Evolutionary conservation across 2,797 vertebrate species (phyloP), one percentile per base, ranked within the genome.

Genomic region (Sorex maritimensis): DNA sequence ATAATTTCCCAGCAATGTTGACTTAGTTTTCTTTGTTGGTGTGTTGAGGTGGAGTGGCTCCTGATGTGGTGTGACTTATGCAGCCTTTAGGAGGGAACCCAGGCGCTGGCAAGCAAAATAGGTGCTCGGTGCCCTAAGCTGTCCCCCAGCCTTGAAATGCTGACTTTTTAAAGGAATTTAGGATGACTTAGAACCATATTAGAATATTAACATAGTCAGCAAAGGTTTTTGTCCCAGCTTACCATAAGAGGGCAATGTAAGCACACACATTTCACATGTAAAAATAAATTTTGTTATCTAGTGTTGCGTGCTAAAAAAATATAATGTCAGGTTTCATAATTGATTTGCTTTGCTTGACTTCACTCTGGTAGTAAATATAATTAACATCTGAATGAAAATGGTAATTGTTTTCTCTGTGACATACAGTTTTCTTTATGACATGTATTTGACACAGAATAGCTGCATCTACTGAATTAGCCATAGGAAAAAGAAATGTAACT

Each of bases 281-380:
- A 93, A 87, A 81, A 10, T 72, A 28, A 1, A 21, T 69, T 81
- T 23, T 82, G 6, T 88, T 74, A 23, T 9, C 46, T 58, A 65
- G 26, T 1, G 44, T 24, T 49, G 41, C 17, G 4, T 38, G 68
- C 84, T 81, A 55, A 55, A 55, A 55, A 55, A 55, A 55, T 15
- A 93, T 81, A 88, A 55, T 67, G 86, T 91, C 67, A 92, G 74
- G 44, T 86, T 88, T 75, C 77, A 67, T 96, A 92, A 95, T 86
- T 94, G 93, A 92, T 94, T 94, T 94, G 90, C 74, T 90, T 93
- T 94, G 82, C 87, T 74, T 95, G 87, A 81, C 74, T 91, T 89
- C 81, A 92, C 86, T 95, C 80, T 94, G 30, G 63, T 92, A 85
- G 83, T 94, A 90, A 96, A 90, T 92, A 79, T 94, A 93, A 96